phyloP scores from a whole-genome alignment of 2,113 vertebrate species.

The Engystomops pustulosus region DNA sequence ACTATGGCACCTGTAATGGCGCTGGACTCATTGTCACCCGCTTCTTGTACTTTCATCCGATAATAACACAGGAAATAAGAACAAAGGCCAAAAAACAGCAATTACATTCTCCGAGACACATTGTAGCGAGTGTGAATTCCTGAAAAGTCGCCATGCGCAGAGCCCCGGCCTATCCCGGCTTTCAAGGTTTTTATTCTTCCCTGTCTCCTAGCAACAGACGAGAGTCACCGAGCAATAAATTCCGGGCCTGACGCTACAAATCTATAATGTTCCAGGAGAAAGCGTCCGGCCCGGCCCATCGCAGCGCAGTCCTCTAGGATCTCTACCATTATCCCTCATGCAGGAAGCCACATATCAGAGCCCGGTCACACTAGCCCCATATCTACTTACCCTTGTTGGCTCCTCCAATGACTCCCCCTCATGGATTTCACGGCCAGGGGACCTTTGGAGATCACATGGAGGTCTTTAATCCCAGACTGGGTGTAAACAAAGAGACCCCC shows the following conservation, averaged over 20 bases:
- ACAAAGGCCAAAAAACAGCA: neutral
- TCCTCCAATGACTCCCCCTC: neutral
- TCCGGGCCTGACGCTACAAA: neutral
- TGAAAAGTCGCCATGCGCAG: conserved; percentile 22
- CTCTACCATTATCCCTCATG: neutral
- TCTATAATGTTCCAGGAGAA: neutral
- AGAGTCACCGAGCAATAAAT: neutral
- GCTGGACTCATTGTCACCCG: neutral
- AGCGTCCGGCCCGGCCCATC: neutral
- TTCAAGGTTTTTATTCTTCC: conserved; percentile 28
- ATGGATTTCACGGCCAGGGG: too few relatives aligned
- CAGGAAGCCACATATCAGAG: neutral
- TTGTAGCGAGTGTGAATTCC: conserved; percentile 25
- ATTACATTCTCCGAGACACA: neutral
- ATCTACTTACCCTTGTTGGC: neutral
- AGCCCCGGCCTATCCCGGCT: neutral
- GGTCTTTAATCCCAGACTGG: too few relatives aligned
- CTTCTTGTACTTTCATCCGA: neutral
- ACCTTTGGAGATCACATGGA: too few relatives aligned
- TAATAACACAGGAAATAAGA: neutral
- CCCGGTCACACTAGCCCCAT: neutral
- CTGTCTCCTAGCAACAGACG: conserved; percentile 36
- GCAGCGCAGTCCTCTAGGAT: neutral
- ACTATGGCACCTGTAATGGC: neutral
- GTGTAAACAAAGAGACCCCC: too few relatives aligned